Conservation (phyloP, 2,888 invertebrate species). For the Cabera pusaria region DNA sequence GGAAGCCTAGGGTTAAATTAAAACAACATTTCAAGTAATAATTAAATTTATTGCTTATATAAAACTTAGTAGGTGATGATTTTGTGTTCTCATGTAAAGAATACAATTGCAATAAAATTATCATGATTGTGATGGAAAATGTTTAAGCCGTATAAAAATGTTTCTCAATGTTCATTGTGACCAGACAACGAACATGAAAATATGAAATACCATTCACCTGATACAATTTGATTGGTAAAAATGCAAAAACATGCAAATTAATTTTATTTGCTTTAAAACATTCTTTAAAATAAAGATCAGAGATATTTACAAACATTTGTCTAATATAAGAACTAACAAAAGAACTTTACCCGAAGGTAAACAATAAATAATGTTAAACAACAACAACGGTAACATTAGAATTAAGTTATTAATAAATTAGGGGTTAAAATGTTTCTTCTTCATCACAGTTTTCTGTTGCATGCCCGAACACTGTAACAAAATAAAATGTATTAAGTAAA, state of each 20-base stretch:
- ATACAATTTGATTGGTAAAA: slow-evolving; percentile 48
- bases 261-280: no score
- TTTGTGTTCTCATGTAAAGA: slow-evolving; percentile 55
- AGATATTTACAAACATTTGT: slow-evolving; percentile 69
- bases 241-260: slow-evolving; percentile 67
- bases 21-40: slow-evolving; percentile 10
- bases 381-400: slow-evolving; percentile 76
- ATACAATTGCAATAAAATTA: slow-evolving; percentile 46
- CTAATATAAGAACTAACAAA: slow-evolving; percentile 49
- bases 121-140: slow-evolving; percentile 70
- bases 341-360: slow-evolving; percentile 59
- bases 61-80: slow-evolving; percentile 47
- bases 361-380: slow-evolving; percentile 75
- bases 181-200: slow-evolving; percentile 76
- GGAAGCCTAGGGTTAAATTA: not conserved
- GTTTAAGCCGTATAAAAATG: slow-evolving; percentile 56
- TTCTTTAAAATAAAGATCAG: slow-evolving; percentile 53
- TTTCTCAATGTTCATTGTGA: slow-evolving; percentile 73
- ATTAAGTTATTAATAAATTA: slow-evolving; percentile 61
- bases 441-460: slow-evolving; percentile 93
- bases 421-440: slow-evolving; percentile 89
- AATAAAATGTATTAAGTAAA: no score
- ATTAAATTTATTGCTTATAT: slow-evolving; percentile 46
- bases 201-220: slow-evolving; percentile 53
- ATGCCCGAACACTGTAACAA: slow-evolving; percentile 93